Conservation (phyloP, 2,113 vertebrate species). For the Lichenostomus cassidix region DNA sequence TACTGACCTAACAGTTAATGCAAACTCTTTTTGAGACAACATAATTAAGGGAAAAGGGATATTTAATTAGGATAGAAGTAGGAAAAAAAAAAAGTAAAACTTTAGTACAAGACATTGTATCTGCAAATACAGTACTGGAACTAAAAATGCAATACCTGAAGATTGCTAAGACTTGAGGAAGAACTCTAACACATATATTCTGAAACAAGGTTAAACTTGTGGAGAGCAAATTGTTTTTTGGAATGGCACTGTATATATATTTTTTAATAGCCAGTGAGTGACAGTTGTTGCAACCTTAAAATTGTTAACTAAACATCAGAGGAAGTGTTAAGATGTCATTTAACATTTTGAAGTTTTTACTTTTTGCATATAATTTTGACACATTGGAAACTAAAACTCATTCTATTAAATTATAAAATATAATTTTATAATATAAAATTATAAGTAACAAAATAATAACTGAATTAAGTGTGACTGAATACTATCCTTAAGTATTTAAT, state of each 20-base stretch:
- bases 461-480: neutral
- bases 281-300: neutral
- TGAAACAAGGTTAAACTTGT: neutral
- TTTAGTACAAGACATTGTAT: neutral
- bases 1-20: neutral
- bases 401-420: neutral
- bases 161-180: neutral
- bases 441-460: neutral
- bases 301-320: neutral
- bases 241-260: accelerated
- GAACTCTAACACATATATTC: neutral
- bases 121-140: neutral
- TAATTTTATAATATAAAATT: too few relatives aligned
- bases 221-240: neutral
- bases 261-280: neutral
- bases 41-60: neutral
- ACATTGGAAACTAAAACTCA: neutral
- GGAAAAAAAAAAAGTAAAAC: neutral
- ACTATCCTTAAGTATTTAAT: neutral
- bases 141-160: accelerated
- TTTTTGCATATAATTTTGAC: neutral
- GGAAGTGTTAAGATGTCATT: neutral
- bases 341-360: neutral
- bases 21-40: neutral
- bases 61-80: neutral